Percentiles rank a stretch among this genome's conserved stretches.
phyloP scores from a whole-genome alignment of 2,113 vertebrate genomes.

The Phainopepla nitens region DNA sequence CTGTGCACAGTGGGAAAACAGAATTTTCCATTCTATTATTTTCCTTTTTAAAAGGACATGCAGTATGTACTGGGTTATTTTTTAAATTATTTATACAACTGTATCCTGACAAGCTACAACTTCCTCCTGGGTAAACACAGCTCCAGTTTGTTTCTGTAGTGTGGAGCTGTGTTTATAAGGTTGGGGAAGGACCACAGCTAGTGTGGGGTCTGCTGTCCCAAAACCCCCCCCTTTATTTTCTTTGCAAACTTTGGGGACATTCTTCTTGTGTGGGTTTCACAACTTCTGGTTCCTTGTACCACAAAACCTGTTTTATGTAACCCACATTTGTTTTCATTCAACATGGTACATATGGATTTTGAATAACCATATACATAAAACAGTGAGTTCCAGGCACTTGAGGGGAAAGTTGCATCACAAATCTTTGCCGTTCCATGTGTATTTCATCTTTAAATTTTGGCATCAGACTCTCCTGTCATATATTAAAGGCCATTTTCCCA shows the following conservation, averaged over 20 bases:
- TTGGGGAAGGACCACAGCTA: background rate
- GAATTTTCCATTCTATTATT: constrained; percentile 36
- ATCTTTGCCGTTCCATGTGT: rapidly evolving
- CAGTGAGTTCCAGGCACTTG: background rate
- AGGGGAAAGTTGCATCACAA: background rate
- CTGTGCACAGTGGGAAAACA: background rate
- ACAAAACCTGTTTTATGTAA: background rate
- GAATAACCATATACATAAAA: background rate
- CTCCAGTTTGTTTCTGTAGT: constrained; percentile 44
- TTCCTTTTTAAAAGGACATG: constrained; percentile 14
- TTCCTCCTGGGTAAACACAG: constrained; percentile 67
- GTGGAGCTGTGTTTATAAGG: constrained; percentile 26
- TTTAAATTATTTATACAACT: constrained; percentile 65
- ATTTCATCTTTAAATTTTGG: background rate
- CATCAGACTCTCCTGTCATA: background rate
- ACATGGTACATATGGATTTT: rapidly evolving
- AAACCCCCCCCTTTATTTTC: background rate
- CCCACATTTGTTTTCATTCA: background rate
- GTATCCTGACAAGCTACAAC: constrained; percentile 65
- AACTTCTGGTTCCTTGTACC: background rate
- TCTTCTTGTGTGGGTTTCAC: background rate
- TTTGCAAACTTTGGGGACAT: background rate
- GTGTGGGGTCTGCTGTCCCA: background rate
- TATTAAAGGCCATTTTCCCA: background rate
- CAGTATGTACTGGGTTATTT: background rate